These are phyloP conservation scores for Muscina levida DNA, from an alignment of 2,888 invertebrate genomes.

Conservation along the genomic window DNA sequence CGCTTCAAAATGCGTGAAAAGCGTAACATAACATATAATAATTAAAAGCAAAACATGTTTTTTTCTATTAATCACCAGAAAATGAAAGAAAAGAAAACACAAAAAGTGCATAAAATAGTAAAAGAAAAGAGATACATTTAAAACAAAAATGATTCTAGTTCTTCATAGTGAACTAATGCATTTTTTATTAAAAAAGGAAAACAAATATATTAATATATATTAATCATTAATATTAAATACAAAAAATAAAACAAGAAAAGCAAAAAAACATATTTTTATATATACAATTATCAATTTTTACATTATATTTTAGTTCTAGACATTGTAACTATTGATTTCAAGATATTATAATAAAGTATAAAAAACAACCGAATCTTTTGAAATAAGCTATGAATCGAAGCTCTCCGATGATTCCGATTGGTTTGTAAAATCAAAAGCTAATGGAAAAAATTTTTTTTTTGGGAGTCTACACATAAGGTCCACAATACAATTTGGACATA, in stretches of 20 bases:
- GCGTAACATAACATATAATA: slow-evolving; percentile 35
- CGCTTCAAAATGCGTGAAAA: slow-evolving; percentile 11
- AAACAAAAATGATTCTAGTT: slow-evolving; percentile 74
- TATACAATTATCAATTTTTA: slow-evolving; percentile 79
- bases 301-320: slow-evolving; percentile 76
- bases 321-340: slow-evolving; percentile 78
- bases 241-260: slow-evolving; percentile 45
- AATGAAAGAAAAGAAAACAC: slow-evolving; percentile 39
- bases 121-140: slow-evolving; percentile 59
- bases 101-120: slow-evolving; percentile 64
- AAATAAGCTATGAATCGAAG: too few species aligned
- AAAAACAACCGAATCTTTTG: slow-evolving; percentile 35
- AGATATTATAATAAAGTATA: slow-evolving; percentile 75
- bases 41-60: slow-evolving; percentile 36
- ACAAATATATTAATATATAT: slow-evolving; percentile 61
- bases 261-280: slow-evolving; percentile 75
- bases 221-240: slow-evolving; percentile 55
- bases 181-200: slow-evolving; percentile 71
- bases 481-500: too few species aligned
- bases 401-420: too few species aligned
- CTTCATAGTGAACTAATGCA: slow-evolving; percentile 76
- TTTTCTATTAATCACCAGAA: slow-evolving; percentile 44
- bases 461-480: too few species aligned
- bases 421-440: too few species aligned
- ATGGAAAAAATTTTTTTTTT: too few species aligned